phyloP scores from a whole-genome alignment of 1,140 invertebrate genomes.

The Danaus melanippus region DNA sequence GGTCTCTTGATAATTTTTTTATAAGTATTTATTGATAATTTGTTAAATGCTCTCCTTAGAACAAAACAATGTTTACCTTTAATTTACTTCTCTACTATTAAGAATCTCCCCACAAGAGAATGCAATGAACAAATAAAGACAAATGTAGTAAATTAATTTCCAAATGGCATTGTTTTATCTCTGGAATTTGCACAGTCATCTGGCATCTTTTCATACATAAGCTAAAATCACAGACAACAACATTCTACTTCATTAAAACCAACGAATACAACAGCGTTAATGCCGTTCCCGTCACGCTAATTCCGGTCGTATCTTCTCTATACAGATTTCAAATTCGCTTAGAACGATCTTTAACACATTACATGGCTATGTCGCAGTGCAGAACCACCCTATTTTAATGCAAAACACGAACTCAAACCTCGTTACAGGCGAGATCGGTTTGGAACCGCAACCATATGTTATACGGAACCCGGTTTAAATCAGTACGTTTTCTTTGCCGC shows the following conservation, averaged over 20 bases:
- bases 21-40: too few species aligned
- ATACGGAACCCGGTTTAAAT: slow-evolving; percentile 15
- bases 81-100: too few species aligned
- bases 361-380: slow-evolving; percentile 16
- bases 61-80: too few species aligned
- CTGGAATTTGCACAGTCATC: slow-evolving; percentile 7
- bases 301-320: not conserved
- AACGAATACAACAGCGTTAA: slow-evolving; percentile 9
- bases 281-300: not conserved
- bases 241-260: slow-evolving; percentile 16
- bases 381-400: slow-evolving; percentile 21
- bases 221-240: slow-evolving; percentile 15
- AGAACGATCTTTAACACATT: slow-evolving; percentile 17
- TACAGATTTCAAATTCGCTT: slow-evolving; percentile 13
- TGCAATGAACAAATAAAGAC: too few species aligned
- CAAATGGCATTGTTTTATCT: slow-evolving; percentile 2
- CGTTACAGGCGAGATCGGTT: slow-evolving; percentile 21
- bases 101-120: too few species aligned
- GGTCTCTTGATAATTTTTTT: too few species aligned
- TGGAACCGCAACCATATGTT: slow-evolving; percentile 20
- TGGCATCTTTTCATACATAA: slow-evolving; percentile 10
- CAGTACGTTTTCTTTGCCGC: slow-evolving; percentile 21
- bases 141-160: too few species aligned
- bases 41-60: too few species aligned
- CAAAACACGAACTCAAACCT: slow-evolving; percentile 25